phyloP scores from a whole-genome alignment of 2,797 vertebrate species.

The Jordanella pulchra region DNA sequence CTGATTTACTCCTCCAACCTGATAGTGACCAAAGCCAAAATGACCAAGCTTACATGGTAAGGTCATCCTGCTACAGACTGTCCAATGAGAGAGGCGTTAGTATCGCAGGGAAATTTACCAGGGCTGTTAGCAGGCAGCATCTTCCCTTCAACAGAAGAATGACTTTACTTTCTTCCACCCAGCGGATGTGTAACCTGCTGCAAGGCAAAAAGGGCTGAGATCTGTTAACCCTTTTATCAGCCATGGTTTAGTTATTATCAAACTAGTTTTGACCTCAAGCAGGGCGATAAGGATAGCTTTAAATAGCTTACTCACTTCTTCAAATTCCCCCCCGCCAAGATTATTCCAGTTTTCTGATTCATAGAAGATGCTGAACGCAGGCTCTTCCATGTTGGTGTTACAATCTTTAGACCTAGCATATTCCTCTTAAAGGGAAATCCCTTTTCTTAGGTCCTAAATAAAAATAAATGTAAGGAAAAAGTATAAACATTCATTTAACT shows the following conservation, averaged over 20 bases:
- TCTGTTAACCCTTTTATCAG: slow-evolving; percentile 48
- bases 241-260: slow-evolving; percentile 22
- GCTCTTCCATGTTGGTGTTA: background rate
- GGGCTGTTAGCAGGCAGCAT: slow-evolving; percentile 14
- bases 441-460: background rate
- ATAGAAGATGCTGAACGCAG: background rate
- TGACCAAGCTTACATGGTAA: slow-evolving; percentile 91
- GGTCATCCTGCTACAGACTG: slow-evolving; percentile 11
- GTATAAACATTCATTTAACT: background rate
- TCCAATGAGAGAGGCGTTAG: slow-evolving; percentile 2
- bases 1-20: slow-evolving; percentile 85
- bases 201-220: slow-evolving; percentile 18
- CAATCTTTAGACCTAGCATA: background rate
- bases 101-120: background rate
- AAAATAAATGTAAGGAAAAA: background rate
- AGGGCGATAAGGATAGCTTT: background rate
- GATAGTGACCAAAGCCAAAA: slow-evolving; percentile 94
- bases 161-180: slow-evolving; percentile 32
- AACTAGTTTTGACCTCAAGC: slow-evolving; percentile 1
- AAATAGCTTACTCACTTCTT: background rate
- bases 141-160: slow-evolving; percentile 34
- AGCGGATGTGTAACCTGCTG: slow-evolving; percentile 48
- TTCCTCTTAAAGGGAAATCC: background rate
- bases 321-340: too few relatives aligned
- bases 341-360: too few relatives aligned